Base-by-base conservation (phyloP, 53 echinoderm and acorn worm species). In the Crossaster papposus region DNA sequence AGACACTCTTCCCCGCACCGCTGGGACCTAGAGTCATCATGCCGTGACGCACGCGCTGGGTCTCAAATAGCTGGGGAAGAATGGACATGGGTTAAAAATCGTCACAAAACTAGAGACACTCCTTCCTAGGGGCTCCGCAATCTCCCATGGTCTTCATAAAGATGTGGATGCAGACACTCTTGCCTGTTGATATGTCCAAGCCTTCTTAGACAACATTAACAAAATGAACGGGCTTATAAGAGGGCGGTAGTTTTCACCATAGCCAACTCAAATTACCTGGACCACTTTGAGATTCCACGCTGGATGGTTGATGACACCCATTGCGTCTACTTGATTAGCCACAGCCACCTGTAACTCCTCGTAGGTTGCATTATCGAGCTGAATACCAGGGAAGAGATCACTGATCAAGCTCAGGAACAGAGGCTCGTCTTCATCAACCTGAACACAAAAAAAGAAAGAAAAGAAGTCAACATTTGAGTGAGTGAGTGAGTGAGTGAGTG, bases 371-470 rank as follows among this genome's bases (percentile, higher is more conserved):
- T 90, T 94, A 72, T 98, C 98, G 26, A 98, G 90, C 84, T 94
- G 94, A 81, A 98, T 98, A 51, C 98, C 98, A 64, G 98, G 98
- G 89, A 98, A 98, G 36, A 98, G 88, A 93, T 98, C 98, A 91
- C 96, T 98, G 93, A 98, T 98, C 78, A 98, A 88, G 90, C 98
- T 98, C 94, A 98, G 78, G 89, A 98, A 98, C 38, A 98, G 92
- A 15, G 98, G 98, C 73, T 98, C 98, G 88, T 98, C 98, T 91
- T 98, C 96, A 94, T 98, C 98, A 22, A 98, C 98, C 98, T 96
- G 36, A 34, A 6, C 53, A 52, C 23, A 44, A 24, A 52, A 12
- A 78, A 1, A 36, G 64, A 36, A 5, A 72, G 17, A 82, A 23
- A 54, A 30, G 20, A 18, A 1, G 32, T n/a, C 20, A 50, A 52